Evolutionary conservation across 1,140 invertebrate genomes (phyloP).

Genomic region (Leptinotarsa texana): DNA sequence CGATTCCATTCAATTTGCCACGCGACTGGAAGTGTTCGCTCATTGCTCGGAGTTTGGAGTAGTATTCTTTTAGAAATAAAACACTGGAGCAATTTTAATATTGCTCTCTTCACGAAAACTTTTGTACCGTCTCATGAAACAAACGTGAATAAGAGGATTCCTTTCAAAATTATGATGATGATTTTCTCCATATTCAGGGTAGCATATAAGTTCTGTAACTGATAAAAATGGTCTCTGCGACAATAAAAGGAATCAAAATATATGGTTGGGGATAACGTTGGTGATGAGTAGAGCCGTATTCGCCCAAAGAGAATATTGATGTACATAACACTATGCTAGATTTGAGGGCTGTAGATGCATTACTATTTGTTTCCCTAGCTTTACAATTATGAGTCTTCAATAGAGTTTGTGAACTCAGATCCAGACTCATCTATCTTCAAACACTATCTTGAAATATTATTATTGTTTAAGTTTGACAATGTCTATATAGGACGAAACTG

Average conservation of each 20-base stretch:
- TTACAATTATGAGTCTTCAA: too few relatives aligned
- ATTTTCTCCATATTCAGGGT: background rate
- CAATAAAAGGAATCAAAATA: background rate
- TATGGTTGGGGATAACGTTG: background rate
- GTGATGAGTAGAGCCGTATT: too few relatives aligned
- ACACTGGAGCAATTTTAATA: background rate
- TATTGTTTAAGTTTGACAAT: too few relatives aligned
- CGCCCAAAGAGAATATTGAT: too few relatives aligned
- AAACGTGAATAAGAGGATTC: background rate
- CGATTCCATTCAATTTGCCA: background rate
- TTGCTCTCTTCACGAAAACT: background rate
- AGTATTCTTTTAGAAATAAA: conserved; percentile 2
- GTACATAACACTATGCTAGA: too few relatives aligned
- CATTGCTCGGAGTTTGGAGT: background rate
- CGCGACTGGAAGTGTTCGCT: background rate
- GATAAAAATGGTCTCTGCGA: background rate
- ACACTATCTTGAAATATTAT: too few relatives aligned
- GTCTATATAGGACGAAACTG: too few relatives aligned
- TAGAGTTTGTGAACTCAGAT: too few relatives aligned
- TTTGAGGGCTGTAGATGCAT: too few relatives aligned
- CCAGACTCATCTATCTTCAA: too few relatives aligned
- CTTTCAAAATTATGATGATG: background rate
- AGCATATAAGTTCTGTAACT: background rate
- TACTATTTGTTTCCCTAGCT: too few relatives aligned
- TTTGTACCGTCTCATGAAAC: background rate